phyloP scores from a whole-genome alignment of 35 echinoderm and acorn worm species.

The Stichopus chloronotus region DNA sequence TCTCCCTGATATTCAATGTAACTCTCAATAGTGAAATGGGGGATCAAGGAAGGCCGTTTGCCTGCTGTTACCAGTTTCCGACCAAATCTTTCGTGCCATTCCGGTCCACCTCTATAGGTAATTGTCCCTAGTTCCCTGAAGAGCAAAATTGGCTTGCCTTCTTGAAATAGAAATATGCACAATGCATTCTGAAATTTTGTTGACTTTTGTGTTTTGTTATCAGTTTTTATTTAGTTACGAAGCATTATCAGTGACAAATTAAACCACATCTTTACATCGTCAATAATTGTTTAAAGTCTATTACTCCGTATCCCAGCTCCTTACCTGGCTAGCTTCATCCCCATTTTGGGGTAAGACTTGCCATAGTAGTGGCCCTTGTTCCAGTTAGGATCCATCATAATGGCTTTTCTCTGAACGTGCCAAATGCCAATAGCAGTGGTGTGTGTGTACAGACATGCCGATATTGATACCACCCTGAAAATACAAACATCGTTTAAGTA shows the following conservation, averaged over 20 bases:
- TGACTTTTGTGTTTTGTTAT: too few relatives aligned
- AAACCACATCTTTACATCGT: too few relatives aligned
- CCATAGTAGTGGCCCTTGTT: constrained; percentile 90
- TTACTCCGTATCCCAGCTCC: not conserved
- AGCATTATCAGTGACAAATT: too few relatives aligned
- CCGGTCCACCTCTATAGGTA: constrained; percentile 91
- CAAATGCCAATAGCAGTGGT: constrained; percentile 78
- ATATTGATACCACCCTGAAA: constrained; percentile 88
- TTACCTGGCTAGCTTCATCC: constrained; percentile 98
- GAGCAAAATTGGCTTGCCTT: not conserved
- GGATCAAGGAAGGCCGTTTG: constrained; percentile 74
- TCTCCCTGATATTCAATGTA: constrained; percentile 95
- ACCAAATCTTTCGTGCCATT: constrained; percentile 91
- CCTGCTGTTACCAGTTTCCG: constrained; percentile 56
- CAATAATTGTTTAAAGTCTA: too few relatives aligned
- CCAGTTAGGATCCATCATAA: constrained; percentile 99
- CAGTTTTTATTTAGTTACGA: too few relatives aligned
- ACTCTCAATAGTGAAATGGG: constrained; percentile 82
- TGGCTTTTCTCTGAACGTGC: constrained; percentile 86
- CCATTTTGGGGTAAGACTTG: constrained; percentile 90
- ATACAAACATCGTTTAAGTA: not conserved
- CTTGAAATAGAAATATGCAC: too few relatives aligned
- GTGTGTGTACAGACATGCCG: constrained; percentile 73
- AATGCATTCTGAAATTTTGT: too few relatives aligned
- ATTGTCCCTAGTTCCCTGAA: constrained; percentile 94